Evolutionary conservation across 2,797 vertebrate species (phyloP).

Genomic region (Natrix natrix): DNA sequence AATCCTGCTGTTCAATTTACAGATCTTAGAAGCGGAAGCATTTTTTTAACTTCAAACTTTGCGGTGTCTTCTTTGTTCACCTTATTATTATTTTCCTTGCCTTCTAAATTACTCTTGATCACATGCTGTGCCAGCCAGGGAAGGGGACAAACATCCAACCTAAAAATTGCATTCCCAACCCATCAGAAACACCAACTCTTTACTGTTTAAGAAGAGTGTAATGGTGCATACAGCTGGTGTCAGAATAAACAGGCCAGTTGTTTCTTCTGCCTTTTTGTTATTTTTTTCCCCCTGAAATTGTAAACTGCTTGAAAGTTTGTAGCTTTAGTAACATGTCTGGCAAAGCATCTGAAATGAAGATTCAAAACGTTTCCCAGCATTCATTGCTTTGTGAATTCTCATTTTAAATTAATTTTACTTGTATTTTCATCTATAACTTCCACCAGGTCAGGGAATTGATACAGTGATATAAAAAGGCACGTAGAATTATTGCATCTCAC

Average conservation of each 20-base stretch:
- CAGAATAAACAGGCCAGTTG: neutral
- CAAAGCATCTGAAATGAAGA: neutral
- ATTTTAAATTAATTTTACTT: neutral
- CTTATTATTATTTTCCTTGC: neutral
- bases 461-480: neutral
- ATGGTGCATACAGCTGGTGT: neutral
- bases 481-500: neutral
- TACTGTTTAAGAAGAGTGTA: neutral
- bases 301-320: neutral
- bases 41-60: slow-evolving; percentile 8
- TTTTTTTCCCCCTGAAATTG: neutral
- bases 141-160: neutral
- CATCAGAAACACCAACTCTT: neutral
- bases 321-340: neutral
- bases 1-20: slow-evolving; percentile 4
- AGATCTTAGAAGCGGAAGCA: slow-evolving; percentile 17
- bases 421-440: neutral
- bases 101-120: neutral
- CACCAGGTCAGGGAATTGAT: neutral
- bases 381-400: neutral
- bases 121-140: neutral
- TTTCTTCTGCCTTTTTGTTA: neutral
- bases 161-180: neutral
- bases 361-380: neutral
- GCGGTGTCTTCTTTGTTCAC: neutral